Evolutionary conservation across 2,797 vertebrate species (phyloP).

Genomic region (Pogoniulus pusillus): DNA sequence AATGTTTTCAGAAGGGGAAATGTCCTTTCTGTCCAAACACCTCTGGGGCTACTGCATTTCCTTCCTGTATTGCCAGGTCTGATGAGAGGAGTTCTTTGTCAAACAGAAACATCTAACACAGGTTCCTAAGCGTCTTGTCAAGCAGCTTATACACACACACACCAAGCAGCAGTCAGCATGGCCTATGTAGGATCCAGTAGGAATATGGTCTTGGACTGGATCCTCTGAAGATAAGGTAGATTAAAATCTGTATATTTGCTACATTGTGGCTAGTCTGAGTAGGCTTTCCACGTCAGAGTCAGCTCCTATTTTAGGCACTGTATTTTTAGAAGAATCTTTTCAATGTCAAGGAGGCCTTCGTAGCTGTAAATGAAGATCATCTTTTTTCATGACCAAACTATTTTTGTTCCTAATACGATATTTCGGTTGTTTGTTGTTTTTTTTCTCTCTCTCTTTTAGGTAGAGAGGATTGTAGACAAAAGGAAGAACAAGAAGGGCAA

Average conservation of each 20-base stretch:
- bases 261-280: not conserved
- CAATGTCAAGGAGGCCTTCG: not conserved
- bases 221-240: not conserved
- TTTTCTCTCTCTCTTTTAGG: conserved; percentile 74
- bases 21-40: not conserved
- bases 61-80: not conserved
- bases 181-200: not conserved
- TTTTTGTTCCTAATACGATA: not conserved
- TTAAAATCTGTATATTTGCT: not conserved
- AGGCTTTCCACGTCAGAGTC: not conserved
- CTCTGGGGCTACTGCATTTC: not conserved
- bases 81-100: not conserved
- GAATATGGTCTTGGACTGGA: not conserved
- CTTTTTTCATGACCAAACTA: not conserved
- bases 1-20: not conserved
- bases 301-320: not conserved
- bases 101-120: not conserved
- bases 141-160: not conserved
- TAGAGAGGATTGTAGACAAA: conserved; percentile 97
- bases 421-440: not conserved
- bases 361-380: not conserved
- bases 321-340: not conserved
- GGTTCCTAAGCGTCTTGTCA: not conserved
- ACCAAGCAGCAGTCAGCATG: not conserved
- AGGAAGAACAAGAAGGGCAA: conserved; percentile 97